Conservation (phyloP, 2,113 vertebrate genomes). For the Accipiter virgatus region DNA sequence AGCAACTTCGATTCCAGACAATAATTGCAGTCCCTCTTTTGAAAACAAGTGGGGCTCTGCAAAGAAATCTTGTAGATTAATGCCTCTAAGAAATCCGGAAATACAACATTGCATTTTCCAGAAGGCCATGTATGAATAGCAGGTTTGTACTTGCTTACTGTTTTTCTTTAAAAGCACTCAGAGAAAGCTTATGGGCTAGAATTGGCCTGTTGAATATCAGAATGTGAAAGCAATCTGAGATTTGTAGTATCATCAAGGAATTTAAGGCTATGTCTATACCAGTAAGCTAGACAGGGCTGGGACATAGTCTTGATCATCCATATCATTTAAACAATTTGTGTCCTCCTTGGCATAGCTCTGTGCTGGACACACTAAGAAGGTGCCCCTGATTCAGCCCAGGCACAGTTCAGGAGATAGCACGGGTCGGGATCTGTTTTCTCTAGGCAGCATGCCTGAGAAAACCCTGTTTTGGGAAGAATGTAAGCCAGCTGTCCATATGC, state of each 20-base stretch:
- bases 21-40: not conserved
- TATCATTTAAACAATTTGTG: not conserved
- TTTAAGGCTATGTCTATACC: not conserved
- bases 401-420: not conserved
- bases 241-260: not conserved
- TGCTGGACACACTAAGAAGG: not conserved
- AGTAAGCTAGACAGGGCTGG: not conserved
- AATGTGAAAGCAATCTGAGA: not conserved
- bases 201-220: not conserved
- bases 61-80: not conserved
- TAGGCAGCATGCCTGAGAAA: not conserved
- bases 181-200: not conserved
- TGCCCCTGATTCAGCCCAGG: not conserved
- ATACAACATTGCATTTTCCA: not conserved
- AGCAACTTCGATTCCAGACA: not conserved
- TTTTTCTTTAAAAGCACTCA: not conserved
- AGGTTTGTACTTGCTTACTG: not conserved
- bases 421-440: not conserved
- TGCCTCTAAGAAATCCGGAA: not conserved
- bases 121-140: not conserved
- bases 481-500: not conserved
- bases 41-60: not conserved
- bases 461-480: not conserved
- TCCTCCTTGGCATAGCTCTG: not conserved
- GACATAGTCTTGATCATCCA: not conserved